Evolutionary conservation across 2,888 invertebrate genomes (phyloP), one percentile per base, ranked within the genome.

Genomic region (Orthonevra nobilis): DNA sequence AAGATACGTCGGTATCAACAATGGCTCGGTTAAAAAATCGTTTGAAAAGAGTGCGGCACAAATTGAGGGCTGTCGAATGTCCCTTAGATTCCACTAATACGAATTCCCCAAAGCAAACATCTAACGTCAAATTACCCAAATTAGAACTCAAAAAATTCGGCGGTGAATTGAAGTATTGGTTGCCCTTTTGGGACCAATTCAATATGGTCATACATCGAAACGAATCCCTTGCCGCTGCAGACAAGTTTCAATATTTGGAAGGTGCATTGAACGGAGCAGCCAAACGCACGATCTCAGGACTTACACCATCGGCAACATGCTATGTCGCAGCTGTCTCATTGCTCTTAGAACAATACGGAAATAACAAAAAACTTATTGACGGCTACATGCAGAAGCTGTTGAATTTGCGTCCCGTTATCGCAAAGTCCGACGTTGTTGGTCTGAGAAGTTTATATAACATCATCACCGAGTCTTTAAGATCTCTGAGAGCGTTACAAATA

Each of bases 251-350:
- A 23, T 23, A 23, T 23, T 5, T 23, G 3, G 23, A 23, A 23
- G 5, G 23, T 5, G 23, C 23, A 23, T 23, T 23, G 5, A 4
- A 23, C 5, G 23, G 23, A 4, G 5, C 19, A 6, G 48, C 61
- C 17, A 61, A 28, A 48, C 23, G 28, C 1, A 30, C 38, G 2
- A 26, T 48, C n/a, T 36, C 46, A 7, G 61, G 61, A 38, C 36
- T 60, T 36, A 60, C 60, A n/a, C 44, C 60, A 10, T 34, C 46
- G 7, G 34, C 46, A 12, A n/a, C 60, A n/a, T 23, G 60, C 26
- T 60, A 60, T 17, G 46, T 46, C 34, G 46, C 46, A 36, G 46
- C 36, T 26, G 60, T 61, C 3, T 23, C 23, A 6, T 23, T 60
- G 2, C n/a, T 46, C 2, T 14, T n/a, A 6, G 46, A 44, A 10